A percentile compares a stretch with the other conserved stretches of the same genome.
These are phyloP conservation scores for Hyles vespertilio DNA, from an alignment of 1,140 invertebrate genomes.

Conservation along the genomic window DNA sequence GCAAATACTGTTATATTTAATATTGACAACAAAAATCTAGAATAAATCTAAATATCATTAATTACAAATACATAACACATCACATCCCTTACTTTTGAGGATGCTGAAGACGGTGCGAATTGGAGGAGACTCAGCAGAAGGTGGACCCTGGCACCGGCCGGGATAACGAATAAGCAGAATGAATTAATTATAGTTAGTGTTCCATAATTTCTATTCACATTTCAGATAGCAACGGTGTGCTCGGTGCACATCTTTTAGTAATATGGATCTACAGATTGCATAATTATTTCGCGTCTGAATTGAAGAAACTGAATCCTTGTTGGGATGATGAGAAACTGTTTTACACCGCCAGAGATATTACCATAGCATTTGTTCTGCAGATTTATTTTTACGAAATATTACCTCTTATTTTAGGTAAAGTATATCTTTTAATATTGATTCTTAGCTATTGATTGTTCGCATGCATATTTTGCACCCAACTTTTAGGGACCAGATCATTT, in stretches of 20 bases:
- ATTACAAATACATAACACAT: no score
- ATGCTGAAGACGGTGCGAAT: no score
- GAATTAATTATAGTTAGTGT: no score
- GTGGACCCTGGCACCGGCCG: no score
- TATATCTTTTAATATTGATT: neutral
- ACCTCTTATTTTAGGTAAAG: conserved; percentile 20
- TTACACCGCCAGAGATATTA: conserved; percentile 78
- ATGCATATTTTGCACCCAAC: no score
- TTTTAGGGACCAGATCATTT: no score
- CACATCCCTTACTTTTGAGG: no score
- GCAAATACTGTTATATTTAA: no score
- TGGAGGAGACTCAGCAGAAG: no score
- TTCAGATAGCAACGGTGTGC: conserved; percentile 13
- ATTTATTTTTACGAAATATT: conserved; percentile 27
- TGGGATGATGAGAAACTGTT: conserved; percentile 79
- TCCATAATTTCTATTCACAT: neutral
- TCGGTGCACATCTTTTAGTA: conserved; percentile 14
- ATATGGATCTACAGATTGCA: conserved; percentile 67
- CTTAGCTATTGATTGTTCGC: neutral
- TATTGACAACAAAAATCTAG: no score
- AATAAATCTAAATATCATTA: no score
- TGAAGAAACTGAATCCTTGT: conserved; percentile 77
- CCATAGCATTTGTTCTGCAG: conserved; percentile 20
- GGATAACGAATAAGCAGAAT: no score
- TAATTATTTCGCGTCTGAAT: conserved; percentile 77